A percentile compares a stretch with the other conserved stretches of the same genome.
Conservation (phyloP, 2,113 vertebrate genomes). For the Sebastes fasciatus region DNA sequence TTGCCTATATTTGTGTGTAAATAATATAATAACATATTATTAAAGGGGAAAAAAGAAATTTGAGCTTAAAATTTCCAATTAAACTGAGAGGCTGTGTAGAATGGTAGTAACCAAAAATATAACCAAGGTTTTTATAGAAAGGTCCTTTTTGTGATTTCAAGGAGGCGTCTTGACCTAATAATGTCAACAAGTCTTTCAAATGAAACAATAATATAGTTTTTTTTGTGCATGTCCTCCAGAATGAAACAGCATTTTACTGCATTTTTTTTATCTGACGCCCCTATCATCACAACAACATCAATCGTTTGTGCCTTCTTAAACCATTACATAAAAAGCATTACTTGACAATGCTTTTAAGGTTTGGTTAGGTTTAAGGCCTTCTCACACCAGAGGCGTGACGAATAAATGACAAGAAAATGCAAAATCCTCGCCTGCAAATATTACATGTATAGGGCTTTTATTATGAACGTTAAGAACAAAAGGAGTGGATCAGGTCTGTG, state of each 20-base stretch:
- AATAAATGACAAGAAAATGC: too few relatives aligned
- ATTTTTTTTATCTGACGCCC: too few relatives aligned
- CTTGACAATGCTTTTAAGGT: too few relatives aligned
- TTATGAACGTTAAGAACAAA: too few relatives aligned
- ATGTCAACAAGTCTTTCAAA: background rate
- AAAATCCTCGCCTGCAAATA: too few relatives aligned
- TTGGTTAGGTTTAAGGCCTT: too few relatives aligned
- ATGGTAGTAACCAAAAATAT: background rate
- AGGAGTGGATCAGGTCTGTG: too few relatives aligned
- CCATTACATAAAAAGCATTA: too few relatives aligned
- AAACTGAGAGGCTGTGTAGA: background rate
- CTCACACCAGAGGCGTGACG: too few relatives aligned
- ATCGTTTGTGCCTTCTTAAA: too few relatives aligned
- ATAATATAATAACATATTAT: background rate
- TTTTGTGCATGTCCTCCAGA: background rate
- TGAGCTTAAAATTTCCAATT: background rate
- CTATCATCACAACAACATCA: too few relatives aligned
- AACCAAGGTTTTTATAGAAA: background rate
- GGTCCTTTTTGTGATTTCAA: background rate
- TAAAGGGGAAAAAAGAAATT: background rate
- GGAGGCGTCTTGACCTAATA: background rate
- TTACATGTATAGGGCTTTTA: too few relatives aligned
- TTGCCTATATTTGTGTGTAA: background rate
- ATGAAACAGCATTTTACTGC: background rate
- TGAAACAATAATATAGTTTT: background rate